phyloP scores from a whole-genome alignment of 1,140 invertebrate genomes.

The Thaumatotibia leucotreta region DNA sequence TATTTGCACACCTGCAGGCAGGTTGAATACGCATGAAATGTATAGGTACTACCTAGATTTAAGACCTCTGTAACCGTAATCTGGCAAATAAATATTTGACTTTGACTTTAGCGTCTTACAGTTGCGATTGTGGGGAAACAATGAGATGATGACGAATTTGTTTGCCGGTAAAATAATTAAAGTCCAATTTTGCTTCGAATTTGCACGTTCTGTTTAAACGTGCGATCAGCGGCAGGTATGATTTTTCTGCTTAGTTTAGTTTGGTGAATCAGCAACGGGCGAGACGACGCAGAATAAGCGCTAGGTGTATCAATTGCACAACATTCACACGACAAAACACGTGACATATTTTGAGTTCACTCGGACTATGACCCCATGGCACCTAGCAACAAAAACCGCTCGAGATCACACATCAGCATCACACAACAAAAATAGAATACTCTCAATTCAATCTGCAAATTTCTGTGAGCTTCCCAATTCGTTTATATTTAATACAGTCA shows the following conservation, averaged over 20 bases:
- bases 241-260: conserved; percentile 6
- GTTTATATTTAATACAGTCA: too few species aligned
- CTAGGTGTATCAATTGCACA: conserved; percentile 28
- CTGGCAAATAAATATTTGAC: too few species aligned
- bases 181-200: background rate
- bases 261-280: conserved; percentile 28
- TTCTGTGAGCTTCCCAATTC: too few species aligned
- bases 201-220: conserved; percentile 29
- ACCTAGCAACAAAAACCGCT: conserved; percentile 14
- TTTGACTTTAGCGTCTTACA: too few species aligned
- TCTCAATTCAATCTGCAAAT: too few species aligned
- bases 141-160: background rate
- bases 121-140: too few species aligned
- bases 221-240: conserved; percentile 11
- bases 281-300: conserved; percentile 28
- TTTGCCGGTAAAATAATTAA: background rate
- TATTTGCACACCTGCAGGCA: too few species aligned
- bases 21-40: too few species aligned
- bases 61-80: too few species aligned
- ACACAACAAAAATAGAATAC: too few species aligned
- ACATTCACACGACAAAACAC: conserved; percentile 26
- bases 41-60: too few species aligned
- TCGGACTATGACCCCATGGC: conserved; percentile 32
- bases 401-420: too few species aligned
- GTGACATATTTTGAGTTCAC: conserved; percentile 31